These are phyloP conservation scores for Drosophila algonquin DNA, from an alignment of 2,888 invertebrate species.

Conservation along the genomic window DNA sequence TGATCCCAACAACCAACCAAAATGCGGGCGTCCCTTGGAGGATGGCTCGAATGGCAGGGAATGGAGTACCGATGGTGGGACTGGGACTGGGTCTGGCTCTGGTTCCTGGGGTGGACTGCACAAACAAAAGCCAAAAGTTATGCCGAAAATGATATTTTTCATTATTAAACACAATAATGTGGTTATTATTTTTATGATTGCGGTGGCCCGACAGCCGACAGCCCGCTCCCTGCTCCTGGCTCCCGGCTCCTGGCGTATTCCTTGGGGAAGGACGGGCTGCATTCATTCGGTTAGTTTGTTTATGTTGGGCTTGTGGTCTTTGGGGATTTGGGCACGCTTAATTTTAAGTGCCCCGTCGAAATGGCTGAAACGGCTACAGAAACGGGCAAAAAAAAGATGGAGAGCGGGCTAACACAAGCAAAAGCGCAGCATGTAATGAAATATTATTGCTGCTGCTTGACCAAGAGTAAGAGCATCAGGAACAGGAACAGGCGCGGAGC, in stretches of 20 bases:
- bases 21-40: slow-evolving; percentile 62
- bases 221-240: slow-evolving; percentile 5
- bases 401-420: slow-evolving; percentile 15
- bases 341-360: slow-evolving; percentile 81
- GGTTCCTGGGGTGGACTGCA: slow-evolving; percentile 33
- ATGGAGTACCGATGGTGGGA: slow-evolving; percentile 1
- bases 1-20: slow-evolving; percentile 58
- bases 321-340: slow-evolving; percentile 81
- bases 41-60: slow-evolving; percentile 6
- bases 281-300: slow-evolving; percentile 80
- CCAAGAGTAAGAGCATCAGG: slow-evolving; percentile 33
- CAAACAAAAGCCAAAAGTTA: slow-evolving; percentile 78
- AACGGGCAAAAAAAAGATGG: slow-evolving; percentile 9
- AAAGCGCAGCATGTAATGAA: slow-evolving; percentile 66
- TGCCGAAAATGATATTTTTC: slow-evolving; percentile 79
- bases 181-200: slow-evolving; percentile 81
- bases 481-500: neutral
- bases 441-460: slow-evolving; percentile 67
- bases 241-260: slow-evolving; percentile 47
- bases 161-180: slow-evolving; percentile 81
- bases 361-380: slow-evolving; percentile 61
- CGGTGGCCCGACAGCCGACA: slow-evolving; percentile 53
- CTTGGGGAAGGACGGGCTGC: slow-evolving; percentile 59
- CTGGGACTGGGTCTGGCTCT: slow-evolving; percentile 10
- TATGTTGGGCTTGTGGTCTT: slow-evolving; percentile 77